These are phyloP conservation scores for Melanotaenia trifasciata DNA, from an alignment of 2,797 vertebrate species.

Conservation along the genomic window DNA sequence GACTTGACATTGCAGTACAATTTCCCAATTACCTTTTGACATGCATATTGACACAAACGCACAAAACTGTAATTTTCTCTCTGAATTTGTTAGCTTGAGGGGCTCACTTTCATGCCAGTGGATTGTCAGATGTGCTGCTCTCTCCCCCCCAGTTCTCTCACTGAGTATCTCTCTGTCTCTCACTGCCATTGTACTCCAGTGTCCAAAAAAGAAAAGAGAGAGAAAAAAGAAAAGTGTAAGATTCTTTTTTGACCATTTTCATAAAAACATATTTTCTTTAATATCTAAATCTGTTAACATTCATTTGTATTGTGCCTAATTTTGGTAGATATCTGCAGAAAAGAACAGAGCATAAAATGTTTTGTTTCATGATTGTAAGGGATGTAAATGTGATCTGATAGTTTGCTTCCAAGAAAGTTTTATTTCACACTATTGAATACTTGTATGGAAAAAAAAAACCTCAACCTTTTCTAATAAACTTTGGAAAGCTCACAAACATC, in stretches of 20 bases:
- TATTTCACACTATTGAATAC: conserved; percentile 50
- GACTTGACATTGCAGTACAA: conserved; percentile 84
- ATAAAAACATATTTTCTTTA: conserved; percentile 41
- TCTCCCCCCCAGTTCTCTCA: conserved; percentile 70
- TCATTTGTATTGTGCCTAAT: neutral
- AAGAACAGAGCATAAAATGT: neutral
- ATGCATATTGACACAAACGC: conserved; percentile 86
- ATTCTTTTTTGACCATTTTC: conserved; percentile 51
- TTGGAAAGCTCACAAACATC: conserved; percentile 65
- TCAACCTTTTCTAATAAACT: conserved; percentile 65
- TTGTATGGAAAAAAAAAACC: conserved; percentile 48
- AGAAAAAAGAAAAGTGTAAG: conserved; percentile 11
- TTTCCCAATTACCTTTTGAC: conserved; percentile 87
- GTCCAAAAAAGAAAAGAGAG: conserved; percentile 64
- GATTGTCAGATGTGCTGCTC: conserved; percentile 80
- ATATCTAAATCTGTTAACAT: conserved; percentile 3
- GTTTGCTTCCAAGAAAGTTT: conserved; percentile 48
- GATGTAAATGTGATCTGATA: conserved; percentile 61
- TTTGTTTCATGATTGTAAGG: conserved; percentile 6
- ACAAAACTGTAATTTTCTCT: conserved; percentile 85
- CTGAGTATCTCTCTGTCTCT: conserved; percentile 76
- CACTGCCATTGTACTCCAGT: conserved; percentile 66
- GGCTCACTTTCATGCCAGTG: conserved; percentile 82
- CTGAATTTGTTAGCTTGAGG: conserved; percentile 83
- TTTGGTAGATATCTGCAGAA: neutral